phyloP scores from a whole-genome alignment of 2,888 invertebrate genomes.

The Glyphotaelius pellucidus region DNA sequence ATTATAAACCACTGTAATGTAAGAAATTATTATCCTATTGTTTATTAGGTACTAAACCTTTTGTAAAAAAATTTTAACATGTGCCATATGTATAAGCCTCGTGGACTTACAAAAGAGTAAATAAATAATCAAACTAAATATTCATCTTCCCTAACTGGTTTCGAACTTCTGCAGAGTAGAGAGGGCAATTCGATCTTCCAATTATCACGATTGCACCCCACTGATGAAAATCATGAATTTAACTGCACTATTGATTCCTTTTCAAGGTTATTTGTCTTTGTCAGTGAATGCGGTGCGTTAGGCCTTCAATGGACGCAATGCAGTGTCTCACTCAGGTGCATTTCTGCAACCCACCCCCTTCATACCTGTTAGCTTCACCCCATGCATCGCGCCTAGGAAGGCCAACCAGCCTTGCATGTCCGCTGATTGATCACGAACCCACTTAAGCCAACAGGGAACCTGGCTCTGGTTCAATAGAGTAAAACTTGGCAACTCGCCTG shows the following conservation, averaged over 20 bases:
- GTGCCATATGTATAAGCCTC: too few relatives aligned
- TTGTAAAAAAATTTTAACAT: too few relatives aligned
- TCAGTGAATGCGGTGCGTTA: slow-evolving; percentile 46
- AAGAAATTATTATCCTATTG: too few relatives aligned
- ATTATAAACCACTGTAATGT: too few relatives aligned
- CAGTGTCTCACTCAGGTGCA: neutral
- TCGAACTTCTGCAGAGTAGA: neutral
- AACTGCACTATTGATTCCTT: neutral
- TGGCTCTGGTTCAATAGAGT: neutral
- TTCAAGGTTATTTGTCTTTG: neutral
- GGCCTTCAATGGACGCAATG: slow-evolving; percentile 35
- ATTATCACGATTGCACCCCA: neutral
- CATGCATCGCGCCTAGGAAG: neutral
- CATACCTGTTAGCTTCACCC: neutral
- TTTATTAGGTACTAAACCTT: too few relatives aligned
- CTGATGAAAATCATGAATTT: neutral
- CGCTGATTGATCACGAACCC: neutral
- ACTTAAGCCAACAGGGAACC: neutral
- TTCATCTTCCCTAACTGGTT: neutral
- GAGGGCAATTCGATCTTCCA: neutral
- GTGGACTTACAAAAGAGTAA: too few relatives aligned
- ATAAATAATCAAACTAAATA: too few relatives aligned
- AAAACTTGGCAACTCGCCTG: neutral
- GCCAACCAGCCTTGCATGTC: neutral
- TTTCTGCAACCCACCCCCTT: neutral